Evolutionary conservation across 2,888 invertebrate species (phyloP), one percentile per base, ranked within the genome.

Genomic region (Mythimna pallens): DNA sequence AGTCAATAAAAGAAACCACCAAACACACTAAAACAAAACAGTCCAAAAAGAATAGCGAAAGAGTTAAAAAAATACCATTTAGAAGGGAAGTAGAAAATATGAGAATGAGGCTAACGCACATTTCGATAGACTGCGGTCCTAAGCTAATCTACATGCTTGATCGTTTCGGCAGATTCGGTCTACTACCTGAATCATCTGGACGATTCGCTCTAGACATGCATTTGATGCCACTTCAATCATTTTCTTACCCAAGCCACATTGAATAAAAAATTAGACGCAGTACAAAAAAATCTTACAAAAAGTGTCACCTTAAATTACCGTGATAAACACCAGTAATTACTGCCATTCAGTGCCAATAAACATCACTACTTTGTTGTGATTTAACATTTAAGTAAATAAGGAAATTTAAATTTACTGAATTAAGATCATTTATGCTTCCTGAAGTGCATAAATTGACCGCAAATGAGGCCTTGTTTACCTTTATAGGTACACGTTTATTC

Each of bases 371-470:
- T 76, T 63, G 43, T 67, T 70, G 70, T 65, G 40, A 76, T 58
- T 69, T 70, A n/a, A 68, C 72, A 73, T 68, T 70, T 71, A 59
- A 64, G 63, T 58, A 67, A 70, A 72, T 55, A 34, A 84, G 85
- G 82, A 84, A 84, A 81, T 70, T 43, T 47, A 40, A 47, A 47
- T 70, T 62, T 50, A 69, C 64, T 68, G n/a, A 71, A 61, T 72
- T 72, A 67, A 74, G 25, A 63, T 65, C 36, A 36, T 12, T 25
- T 73, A 34, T 50, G 52, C 59, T 78, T 78, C 66, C 82, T 78
- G 70, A 61, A 68, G 47, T 52, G 66, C 20, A 65, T 77, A 68
- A 55, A 61, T 43, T 70, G 12, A 55, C 40, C 54, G 43, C 58
- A 64, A 69, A 61, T 22, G 17, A 30, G 17, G 59, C 63, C 65